Conservation (phyloP, 1,140 invertebrate species). For the Zaprionus taronus region DNA sequence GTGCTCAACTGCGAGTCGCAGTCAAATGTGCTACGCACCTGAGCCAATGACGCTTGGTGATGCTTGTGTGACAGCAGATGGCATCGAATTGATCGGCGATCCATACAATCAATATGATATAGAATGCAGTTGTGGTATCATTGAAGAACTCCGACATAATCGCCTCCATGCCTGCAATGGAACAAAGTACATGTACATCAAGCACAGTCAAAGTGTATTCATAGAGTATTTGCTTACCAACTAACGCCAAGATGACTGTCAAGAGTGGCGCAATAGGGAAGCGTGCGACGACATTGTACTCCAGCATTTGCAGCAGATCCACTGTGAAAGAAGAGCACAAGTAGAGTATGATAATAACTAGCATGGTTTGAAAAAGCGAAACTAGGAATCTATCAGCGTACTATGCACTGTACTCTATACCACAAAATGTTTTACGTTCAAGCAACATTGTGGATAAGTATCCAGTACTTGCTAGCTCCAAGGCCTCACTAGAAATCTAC, state of each 20-base stretch:
- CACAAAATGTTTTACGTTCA: too few relatives aligned
- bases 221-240: conserved; percentile 90
- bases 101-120: conserved; percentile 99
- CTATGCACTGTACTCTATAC: too few relatives aligned
- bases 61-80: conserved; percentile 98
- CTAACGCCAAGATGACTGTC: conserved; percentile 98
- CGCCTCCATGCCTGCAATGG: conserved; percentile 96
- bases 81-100: conserved; percentile 99
- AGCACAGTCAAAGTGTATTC: background rate
- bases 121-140: conserved; percentile 99
- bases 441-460: too few relatives aligned
- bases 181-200: background rate
- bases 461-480: too few relatives aligned
- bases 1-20: conserved; percentile 14
- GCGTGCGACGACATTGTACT: conserved; percentile 95
- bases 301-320: conserved; percentile 98
- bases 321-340: conserved; percentile 86
- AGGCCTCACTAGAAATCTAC: too few relatives aligned
- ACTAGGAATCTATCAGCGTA: too few relatives aligned
- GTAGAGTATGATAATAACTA: background rate
- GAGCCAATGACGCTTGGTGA: conserved; percentile 97
- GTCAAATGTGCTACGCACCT: conserved; percentile 88
- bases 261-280: conserved; percentile 98
- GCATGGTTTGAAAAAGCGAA: too few relatives aligned
- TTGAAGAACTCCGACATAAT: conserved; percentile 99